These are phyloP conservation scores for Tipula confusa DNA, from an alignment of 2,888 invertebrate genomes.

Conservation along the genomic window DNA sequence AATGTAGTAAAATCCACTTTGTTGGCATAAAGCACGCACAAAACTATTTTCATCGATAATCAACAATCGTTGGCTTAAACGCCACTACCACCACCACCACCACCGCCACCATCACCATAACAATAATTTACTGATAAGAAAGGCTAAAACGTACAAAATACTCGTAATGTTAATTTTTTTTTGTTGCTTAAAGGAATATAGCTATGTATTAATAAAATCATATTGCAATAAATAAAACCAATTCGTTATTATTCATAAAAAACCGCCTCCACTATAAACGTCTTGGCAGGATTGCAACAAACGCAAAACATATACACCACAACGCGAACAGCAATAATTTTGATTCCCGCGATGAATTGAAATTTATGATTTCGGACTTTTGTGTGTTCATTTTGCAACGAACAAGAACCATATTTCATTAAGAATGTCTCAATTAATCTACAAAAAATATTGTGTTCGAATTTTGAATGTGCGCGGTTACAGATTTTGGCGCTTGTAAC, in stretches of 20 bases:
- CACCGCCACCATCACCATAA: background rate
- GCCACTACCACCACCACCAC: background rate
- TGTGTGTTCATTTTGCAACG: background rate
- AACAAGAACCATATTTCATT: background rate
- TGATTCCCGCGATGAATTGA: conserved; percentile 3
- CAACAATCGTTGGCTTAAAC: background rate
- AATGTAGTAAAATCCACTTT: background rate
- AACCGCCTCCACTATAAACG: background rate
- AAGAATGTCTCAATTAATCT: conserved; percentile 3
- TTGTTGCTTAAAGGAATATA: no score
- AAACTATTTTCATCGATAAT: background rate
- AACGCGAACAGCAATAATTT: background rate
- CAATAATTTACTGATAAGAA: conserved; percentile 20
- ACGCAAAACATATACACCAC: background rate
- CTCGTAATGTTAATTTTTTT: background rate
- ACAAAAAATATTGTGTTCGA: background rate
- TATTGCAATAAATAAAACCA: background rate
- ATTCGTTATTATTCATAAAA: conserved; percentile 6
- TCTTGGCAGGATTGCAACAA: background rate
- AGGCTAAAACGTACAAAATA: background rate
- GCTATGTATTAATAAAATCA: background rate
- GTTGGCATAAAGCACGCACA: conserved; percentile 7
- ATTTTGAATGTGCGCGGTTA: background rate
- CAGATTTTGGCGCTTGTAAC: conserved; percentile 20
- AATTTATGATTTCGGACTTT: conserved; percentile 20